Evolutionary conservation across 2,797 vertebrate species (phyloP), one percentile per base, ranked within the genome.

Genomic region (Manis pentadactyla): DNA sequence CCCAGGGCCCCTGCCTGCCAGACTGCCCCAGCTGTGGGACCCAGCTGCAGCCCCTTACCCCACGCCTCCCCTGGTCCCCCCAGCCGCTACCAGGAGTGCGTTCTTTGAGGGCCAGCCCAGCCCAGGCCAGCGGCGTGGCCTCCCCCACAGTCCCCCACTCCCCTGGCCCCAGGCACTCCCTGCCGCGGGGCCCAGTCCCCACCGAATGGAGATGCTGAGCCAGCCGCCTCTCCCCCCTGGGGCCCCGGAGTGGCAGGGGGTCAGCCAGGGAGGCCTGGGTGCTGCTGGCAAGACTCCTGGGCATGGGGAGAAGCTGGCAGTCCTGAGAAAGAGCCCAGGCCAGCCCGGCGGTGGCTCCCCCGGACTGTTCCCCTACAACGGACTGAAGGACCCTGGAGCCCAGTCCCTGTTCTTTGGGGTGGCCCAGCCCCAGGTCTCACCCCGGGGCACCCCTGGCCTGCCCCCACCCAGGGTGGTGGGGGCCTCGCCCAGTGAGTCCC

Each of bases 401-500:
- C 99, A 99, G 97, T 79, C 99, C 10, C 95, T 99, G 42, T 99
- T 99, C 98, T 99, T 99, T 83, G 98, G 98, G 57, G 96, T 99
- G 75, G 98, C 98, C 95, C 99, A 99, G 97, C 96, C 99, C 87
- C 98, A 99, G 91, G 96, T 98, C 34, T 92, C 99, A 2, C 97
- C 99, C 49, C 98, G 98, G 92, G 99, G 98, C 94, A 99, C 98
- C 0, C 98, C 97, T 0, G 98, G 99, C 95, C 99, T 99, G 91
- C 98, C 99, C 0, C 98, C 99, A 0, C 98, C 99, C 66, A 98
- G 99, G 59, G 98, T 99, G 64, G 99, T 99, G 98, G 99, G 99
- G 82, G 99, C 99, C 17, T 99, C 99, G 6, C 99, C 99, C 29
- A 99, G 99, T 3, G 99, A 99, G 90, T 99, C 99, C 39, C 99